Base-by-base conservation (phyloP, 2,797 vertebrate species). In the Acipenser transmontanus region DNA sequence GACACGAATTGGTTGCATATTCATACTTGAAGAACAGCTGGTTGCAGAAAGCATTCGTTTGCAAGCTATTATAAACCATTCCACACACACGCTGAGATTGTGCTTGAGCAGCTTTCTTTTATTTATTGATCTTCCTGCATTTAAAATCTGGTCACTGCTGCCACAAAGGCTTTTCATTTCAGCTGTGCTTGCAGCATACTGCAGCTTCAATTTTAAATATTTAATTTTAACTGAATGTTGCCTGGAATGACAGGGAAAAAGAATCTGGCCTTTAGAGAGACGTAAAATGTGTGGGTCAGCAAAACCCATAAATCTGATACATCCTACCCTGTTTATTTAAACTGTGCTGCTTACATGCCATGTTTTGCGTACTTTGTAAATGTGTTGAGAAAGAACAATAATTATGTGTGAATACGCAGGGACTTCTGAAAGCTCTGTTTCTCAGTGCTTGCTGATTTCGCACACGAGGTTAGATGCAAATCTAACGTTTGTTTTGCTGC, bases 91-190 rank as follows among this genome's bases (percentile, higher is more conserved):
- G 74, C 65, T 73, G 82, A 91, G 86, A 73, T 80, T 88, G 84
- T 65, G 76, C 79, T 75, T 81, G 76, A 76, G 78, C 74, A 86
- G 78, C 78, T 82, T 81, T 80, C 75, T 75, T 84, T 78, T 78
- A 74, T 87, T 89, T 90, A 93, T 95, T 92, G 93, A 94, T 95
- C 85, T 85, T 84, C 76, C 70, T 91, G 88, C 88, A 87, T 95
- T 94, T 92, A 91, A 91, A 95, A 90, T 92, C 86, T 93, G 80
- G 91, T 95, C 87, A 87, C 92, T 91, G 88, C 87, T 91, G 89
- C 89, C 85, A 88, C 87, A 86, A 86, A 89, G 86, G 82, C 87
- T 84, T 91, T 82, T 93, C 87, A 84, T 95, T 95, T 95, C 91
- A 93, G 91, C 91, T 94, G 89, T 62, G 86, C 85, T 91, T 87